These are phyloP conservation scores for Cerceris rybyensis DNA, from an alignment of 2,888 invertebrate genomes.

Conservation along the genomic window DNA sequence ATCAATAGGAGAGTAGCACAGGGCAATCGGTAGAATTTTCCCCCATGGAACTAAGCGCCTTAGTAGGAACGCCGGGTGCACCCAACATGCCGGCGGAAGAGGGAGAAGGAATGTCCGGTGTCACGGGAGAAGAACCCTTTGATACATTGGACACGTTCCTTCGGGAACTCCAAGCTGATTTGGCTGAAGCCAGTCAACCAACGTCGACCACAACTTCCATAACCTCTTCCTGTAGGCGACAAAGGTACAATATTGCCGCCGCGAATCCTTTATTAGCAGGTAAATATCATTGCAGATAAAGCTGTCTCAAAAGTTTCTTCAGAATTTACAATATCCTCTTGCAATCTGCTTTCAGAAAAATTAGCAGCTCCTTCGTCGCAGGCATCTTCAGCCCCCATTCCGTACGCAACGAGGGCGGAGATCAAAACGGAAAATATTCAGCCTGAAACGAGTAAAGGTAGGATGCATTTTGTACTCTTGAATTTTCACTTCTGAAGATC, in stretches of 20 bases:
- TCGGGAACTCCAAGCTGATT: constrained; percentile 87
- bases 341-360: constrained; percentile 77
- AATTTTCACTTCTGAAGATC: background rate
- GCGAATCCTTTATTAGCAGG: constrained; percentile 94
- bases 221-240: constrained; percentile 83
- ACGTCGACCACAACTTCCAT: constrained; percentile 83
- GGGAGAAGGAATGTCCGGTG: constrained; percentile 74
- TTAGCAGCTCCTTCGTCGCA: constrained; percentile 81
- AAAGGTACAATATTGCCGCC: constrained; percentile 91
- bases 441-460: constrained; percentile 79
- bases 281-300: constrained; percentile 79
- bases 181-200: constrained; percentile 80
- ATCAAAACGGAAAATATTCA: constrained; percentile 79
- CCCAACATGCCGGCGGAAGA: constrained; percentile 76
- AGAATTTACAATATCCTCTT: background rate
- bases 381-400: constrained; percentile 78
- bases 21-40: constrained; percentile 79
- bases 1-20: constrained; percentile 78
- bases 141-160: constrained; percentile 92
- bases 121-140: constrained; percentile 89
- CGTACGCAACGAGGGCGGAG: constrained; percentile 77
- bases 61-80: constrained; percentile 76
- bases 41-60: constrained; percentile 78
- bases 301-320: background rate
- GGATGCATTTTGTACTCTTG: constrained; percentile 29